Evolutionary conservation across 2,888 invertebrate genomes (phyloP), one percentile per base, ranked within the genome.

Genomic region (Caenorhabditis panamensis): DNA sequence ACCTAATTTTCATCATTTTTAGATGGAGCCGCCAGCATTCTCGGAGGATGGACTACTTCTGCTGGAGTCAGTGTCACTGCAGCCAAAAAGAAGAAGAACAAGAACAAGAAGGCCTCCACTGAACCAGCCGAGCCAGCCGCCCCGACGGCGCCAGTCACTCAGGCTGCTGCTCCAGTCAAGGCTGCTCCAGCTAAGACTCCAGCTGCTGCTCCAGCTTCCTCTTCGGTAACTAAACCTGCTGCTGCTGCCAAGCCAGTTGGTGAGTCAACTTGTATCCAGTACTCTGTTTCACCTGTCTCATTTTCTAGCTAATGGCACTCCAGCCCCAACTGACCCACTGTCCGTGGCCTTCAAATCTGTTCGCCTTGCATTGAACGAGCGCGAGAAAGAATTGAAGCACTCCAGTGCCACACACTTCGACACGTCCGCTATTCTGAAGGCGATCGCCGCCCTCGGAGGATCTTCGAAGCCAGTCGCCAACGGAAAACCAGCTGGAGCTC

Each of bases 11-110:
- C 31, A 11, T 24, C 1, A 18, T 36, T 68, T 83, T 71, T 31
- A 87, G 88, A 84, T 72, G 88, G 87, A 66, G 82, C 84, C 11
- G 84, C 88, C 24, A 84, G 78, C 24, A 90, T 88, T 51, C 84
- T 90, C 11, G 90, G 89, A 36, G 88, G 84, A 59, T 90, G 90
- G 90, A 87, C 87, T 20, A 85, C 72, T n/a, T 75, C 81, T 9
- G 68, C 71, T 61, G 85, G 80, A 18, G 71, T 54, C 36, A 79
- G 79, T 63, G 79, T 79, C 20, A 66, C 76, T 20, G 76, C 69
- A 54, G 75, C 64, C 37, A 75, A 80, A 69, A 85, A 88, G 68
- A 90, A 89, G 77, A 87, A 87, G 71, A 88, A 86, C 76, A 85
- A 86, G 83, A 82, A 78, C 66, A 86, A 84, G 69, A 82, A 87